phyloP scores from a whole-genome alignment of 2,113 vertebrate species.

The Amphiprion ocellaris region DNA sequence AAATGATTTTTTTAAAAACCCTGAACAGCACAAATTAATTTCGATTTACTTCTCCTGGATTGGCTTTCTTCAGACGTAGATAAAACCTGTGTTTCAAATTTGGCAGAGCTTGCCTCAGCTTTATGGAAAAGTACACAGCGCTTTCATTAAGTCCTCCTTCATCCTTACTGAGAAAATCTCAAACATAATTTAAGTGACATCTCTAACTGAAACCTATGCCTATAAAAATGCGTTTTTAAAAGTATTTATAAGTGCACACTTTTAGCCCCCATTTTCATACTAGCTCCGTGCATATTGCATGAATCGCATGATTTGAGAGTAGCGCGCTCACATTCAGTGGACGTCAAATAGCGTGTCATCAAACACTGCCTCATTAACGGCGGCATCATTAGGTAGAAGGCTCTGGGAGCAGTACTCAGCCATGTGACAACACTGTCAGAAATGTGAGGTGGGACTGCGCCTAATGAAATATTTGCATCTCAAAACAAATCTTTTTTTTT shows the following conservation, averaged over 20 bases:
- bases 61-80: not conserved
- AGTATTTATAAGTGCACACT: not conserved
- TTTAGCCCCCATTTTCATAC: not conserved
- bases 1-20: not conserved
- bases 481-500: slow-evolving; percentile 52
- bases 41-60: not conserved
- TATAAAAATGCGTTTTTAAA: not conserved
- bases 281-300: not conserved
- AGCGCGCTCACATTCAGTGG: slow-evolving; percentile 9
- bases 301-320: not conserved
- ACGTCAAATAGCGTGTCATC: slow-evolving; percentile 56
- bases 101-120: not conserved
- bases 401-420: slow-evolving; percentile 48
- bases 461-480: slow-evolving; percentile 70
- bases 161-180: not conserved
- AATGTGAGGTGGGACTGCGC: slow-evolving; percentile 44
- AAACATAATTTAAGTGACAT: not conserved
- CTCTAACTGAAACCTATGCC: not conserved
- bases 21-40: not conserved
- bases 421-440: slow-evolving; percentile 62
- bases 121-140: not conserved
- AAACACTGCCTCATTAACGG: slow-evolving; percentile 71
- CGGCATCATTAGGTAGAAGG: slow-evolving; percentile 69
- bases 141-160: not conserved
- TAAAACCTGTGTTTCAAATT: not conserved